Percentiles rank a stretch among this genome's conserved stretches.
These are phyloP conservation scores for Icerya purchasi DNA, from an alignment of 2,888 invertebrate genomes.

Conservation along the genomic window DNA sequence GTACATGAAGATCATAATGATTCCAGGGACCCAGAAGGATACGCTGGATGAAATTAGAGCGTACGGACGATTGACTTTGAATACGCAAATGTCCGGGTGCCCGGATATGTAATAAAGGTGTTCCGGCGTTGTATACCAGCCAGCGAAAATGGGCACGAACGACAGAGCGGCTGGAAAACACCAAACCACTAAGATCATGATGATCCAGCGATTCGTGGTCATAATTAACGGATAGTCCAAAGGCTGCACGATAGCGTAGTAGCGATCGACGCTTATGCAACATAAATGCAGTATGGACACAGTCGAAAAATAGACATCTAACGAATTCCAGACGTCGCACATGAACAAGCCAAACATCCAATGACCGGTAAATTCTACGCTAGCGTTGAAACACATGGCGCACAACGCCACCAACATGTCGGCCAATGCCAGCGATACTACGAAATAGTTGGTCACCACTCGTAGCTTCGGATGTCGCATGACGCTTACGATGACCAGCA, in stretches of 20 bases:
- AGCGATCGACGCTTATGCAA: constrained; percentile 72
- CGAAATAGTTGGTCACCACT: constrained; percentile 86
- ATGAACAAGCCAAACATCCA: constrained; percentile 80
- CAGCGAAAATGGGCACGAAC: constrained; percentile 83
- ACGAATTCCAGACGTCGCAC: constrained; percentile 90
- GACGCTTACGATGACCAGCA: constrained; percentile 69
- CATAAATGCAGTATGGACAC: constrained; percentile 84
- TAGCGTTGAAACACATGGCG: constrained; percentile 86
- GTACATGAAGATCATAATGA: constrained; percentile 83
- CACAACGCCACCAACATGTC: constrained; percentile 85
- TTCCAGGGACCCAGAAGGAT: constrained; percentile 83
- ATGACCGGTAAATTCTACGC: constrained; percentile 58
- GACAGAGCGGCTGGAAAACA: constrained; percentile 77
- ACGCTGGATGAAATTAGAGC: constrained; percentile 73
- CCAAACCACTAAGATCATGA: constrained; percentile 79
- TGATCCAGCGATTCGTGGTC: constrained; percentile 56
- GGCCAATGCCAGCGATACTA: constrained; percentile 79
- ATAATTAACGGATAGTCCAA: constrained; percentile 81
- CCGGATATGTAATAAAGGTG: constrained; percentile 32
- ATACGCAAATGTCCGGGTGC: constrained; percentile 38
- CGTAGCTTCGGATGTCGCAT: constrained; percentile 52
- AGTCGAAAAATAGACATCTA: constrained; percentile 85
- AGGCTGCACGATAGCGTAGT: constrained; percentile 82
- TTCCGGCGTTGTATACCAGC: constrained; percentile 77
- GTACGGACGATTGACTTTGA: constrained; percentile 67